A percentile compares a stretch with the other conserved stretches of the same genome.
Conservation (phyloP, 2,113 vertebrate species). For the Tauraco erythrolophus region DNA sequence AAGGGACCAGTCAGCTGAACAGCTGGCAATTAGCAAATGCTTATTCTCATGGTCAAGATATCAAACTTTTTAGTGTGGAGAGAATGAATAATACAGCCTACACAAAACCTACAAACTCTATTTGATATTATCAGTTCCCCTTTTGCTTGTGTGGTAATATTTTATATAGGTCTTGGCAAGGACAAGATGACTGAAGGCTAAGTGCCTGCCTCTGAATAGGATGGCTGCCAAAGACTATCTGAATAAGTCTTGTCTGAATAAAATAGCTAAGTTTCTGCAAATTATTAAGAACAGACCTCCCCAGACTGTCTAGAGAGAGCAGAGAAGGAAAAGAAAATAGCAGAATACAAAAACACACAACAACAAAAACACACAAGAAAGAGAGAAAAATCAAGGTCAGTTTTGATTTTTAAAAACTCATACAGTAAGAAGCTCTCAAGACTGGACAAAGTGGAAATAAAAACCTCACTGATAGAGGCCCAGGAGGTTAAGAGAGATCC, state of each 20-base stretch:
- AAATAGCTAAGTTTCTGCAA: background rate
- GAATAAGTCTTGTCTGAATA: background rate
- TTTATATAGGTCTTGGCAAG: constrained; percentile 5
- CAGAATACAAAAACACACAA: background rate
- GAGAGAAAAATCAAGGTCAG: background rate
- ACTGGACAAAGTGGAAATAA: background rate
- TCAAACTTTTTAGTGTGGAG: background rate
- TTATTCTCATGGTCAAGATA: background rate
- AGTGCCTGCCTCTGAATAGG: background rate
- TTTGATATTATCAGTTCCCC: background rate
- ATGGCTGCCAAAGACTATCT: background rate
- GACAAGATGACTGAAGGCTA: background rate
- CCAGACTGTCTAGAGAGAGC: background rate
- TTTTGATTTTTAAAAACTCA: background rate
- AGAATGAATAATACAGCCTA: background rate
- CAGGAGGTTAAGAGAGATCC: background rate
- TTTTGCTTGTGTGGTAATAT: background rate
- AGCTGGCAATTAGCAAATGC: background rate
- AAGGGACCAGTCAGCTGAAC: background rate
- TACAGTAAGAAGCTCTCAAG: background rate
- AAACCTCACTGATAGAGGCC: background rate
- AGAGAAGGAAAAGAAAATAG: background rate
- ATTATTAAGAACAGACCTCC: background rate
- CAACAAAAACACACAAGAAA: background rate
- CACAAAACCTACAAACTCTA: background rate